Percentiles rank a stretch among this genome's conserved stretches.
Evolutionary conservation across 2,888 invertebrate genomes (phyloP).

Genomic region (Platerodrilus igneus): DNA sequence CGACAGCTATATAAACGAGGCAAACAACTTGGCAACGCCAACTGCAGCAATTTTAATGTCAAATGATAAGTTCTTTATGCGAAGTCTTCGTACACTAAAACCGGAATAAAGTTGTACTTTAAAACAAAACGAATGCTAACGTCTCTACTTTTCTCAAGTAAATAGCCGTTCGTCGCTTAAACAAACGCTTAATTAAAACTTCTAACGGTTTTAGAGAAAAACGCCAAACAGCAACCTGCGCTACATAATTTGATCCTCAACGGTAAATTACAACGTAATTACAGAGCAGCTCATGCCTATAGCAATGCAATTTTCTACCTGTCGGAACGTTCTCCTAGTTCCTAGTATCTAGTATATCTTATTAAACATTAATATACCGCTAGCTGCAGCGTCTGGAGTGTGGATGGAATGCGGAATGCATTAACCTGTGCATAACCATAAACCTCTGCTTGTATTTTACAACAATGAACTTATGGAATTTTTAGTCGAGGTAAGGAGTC

Average conservation of each 20-base stretch:
- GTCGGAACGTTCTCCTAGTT: slow-evolving; percentile 13
- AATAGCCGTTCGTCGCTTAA: too few relatives aligned
- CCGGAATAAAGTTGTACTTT: too few relatives aligned
- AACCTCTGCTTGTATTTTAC: not conserved
- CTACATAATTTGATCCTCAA: slow-evolving; percentile 3
- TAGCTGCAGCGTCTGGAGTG: slow-evolving; percentile 10
- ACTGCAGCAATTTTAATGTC: too few relatives aligned
- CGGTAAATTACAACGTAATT: slow-evolving; percentile 20
- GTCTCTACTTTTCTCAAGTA: too few relatives aligned
- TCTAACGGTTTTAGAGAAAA: too few relatives aligned
- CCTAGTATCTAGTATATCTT: slow-evolving; percentile 12
- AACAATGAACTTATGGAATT: slow-evolving; percentile 2
- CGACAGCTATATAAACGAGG: slow-evolving; percentile 13
- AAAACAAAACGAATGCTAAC: too few relatives aligned
- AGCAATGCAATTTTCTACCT: slow-evolving; percentile 20
- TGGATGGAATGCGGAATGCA: slow-evolving; percentile 13
- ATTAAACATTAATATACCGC: slow-evolving; percentile 19
- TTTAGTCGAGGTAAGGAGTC: too few relatives aligned
- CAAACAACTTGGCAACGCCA: too few relatives aligned
- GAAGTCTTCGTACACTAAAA: too few relatives aligned
- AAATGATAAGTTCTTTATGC: too few relatives aligned
- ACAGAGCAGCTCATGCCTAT: slow-evolving; percentile 13
- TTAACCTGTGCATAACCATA: slow-evolving; percentile 10
- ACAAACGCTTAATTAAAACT: too few relatives aligned
- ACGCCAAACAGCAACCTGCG: too few relatives aligned